Base-by-base conservation (phyloP, 2,113 vertebrate species). In the Platysteira castanea region DNA sequence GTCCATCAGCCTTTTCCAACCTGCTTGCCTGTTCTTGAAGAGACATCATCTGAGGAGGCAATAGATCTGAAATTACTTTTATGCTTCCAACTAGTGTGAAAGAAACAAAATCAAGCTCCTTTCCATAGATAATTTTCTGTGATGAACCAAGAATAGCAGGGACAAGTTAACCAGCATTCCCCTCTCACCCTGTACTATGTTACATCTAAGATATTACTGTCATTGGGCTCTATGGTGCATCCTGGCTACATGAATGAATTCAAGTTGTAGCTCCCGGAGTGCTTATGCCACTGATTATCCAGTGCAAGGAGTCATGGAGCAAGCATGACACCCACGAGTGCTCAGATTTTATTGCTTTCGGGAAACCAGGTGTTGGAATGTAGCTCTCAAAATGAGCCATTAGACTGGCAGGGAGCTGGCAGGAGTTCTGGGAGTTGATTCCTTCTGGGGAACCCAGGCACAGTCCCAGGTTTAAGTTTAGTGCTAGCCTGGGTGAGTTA, bases 11-110 rank as follows among this genome's bases (percentile, higher is more conserved):
- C 56, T 95, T 95, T 64, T 76, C 93, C 42, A 99, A 92, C 10
- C 15, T 95, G 27, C 97, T 97, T 15, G 97, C 96, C 68, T 98
- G 98, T n/a, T 99, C 98, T 91, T 97, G 95, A 94, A 99, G 97
- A 52, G 98, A 97, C 6, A 61, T 82, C 89, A 98, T 98, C 98
- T 99, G 95, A 80, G 15, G 52, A 93, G 50, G 37, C 20, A 97
- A 96, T 9, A 87, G 79, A 83, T 30, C 31, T 61, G 28, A 91
- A 91, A 75, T 94, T 49, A 90, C 10, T 84, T 77, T 28, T 47
- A 24, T 81, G 67, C 24, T 69, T 68, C 20, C 46, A 80, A 41
- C 31, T n/a, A 14, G 27, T 35, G 3, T 39, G 31, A 84, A 93
- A 87, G 22, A 92, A 82, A 67, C 11, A 70, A 85, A 76, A 90